Percentiles rank a stretch among this genome's conserved stretches.
Conservation (phyloP, 2,797 vertebrate species). For the Sebastes dallii region DNA sequence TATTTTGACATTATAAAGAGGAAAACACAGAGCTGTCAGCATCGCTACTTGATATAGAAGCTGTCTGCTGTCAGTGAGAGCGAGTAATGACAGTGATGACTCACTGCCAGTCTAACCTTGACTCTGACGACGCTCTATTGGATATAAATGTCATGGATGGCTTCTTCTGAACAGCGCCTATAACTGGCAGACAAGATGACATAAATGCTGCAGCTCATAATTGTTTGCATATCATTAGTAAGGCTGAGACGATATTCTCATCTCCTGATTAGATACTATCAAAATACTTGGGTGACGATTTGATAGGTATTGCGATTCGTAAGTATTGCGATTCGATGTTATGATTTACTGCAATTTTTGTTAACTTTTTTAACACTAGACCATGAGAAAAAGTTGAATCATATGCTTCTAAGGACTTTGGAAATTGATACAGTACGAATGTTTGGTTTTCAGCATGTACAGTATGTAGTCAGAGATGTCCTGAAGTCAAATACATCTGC, state of each 20-base stretch:
- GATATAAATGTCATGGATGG: constrained; percentile 54
- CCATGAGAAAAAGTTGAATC: background rate
- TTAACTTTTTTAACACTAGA: background rate
- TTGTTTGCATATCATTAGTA: background rate
- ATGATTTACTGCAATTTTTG: background rate
- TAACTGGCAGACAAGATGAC: background rate
- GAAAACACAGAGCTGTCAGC: constrained; percentile 33
- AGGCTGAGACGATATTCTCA: too few species aligned
- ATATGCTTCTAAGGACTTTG: background rate
- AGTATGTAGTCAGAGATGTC: background rate
- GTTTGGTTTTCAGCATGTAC: too few species aligned
- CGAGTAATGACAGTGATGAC: constrained; percentile 35
- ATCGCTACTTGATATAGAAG: constrained; percentile 6
- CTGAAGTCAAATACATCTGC: fast-evolving
- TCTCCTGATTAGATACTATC: too few species aligned
- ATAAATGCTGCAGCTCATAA: background rate
- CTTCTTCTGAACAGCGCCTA: constrained; percentile 35
- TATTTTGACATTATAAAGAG: constrained; percentile 36
- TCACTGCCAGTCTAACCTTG: constrained; percentile 52
- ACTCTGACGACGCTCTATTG: constrained; percentile 41
- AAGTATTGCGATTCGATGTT: too few species aligned
- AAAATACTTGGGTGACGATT: too few species aligned
- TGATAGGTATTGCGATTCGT: too few species aligned
- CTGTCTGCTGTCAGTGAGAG: constrained; percentile 34
- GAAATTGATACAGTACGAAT: too few species aligned